A percentile compares a stretch with the other conserved stretches of the same genome.
Conservation (phyloP, 2,113 vertebrate species). For the Orthonyx spaldingii region DNA sequence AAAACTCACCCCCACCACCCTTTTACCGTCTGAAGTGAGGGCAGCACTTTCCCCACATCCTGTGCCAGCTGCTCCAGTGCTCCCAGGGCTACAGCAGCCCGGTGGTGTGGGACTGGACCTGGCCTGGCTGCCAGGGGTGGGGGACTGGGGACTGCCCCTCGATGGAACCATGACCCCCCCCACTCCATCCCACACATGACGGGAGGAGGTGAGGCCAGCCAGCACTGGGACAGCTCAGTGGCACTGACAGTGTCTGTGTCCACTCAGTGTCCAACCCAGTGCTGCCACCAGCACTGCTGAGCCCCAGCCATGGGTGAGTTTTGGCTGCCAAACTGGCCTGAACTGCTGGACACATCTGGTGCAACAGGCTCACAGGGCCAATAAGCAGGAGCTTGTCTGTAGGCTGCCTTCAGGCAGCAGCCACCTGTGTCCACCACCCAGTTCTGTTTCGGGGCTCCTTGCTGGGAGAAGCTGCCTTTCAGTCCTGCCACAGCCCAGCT, state of each 20-base stretch:
- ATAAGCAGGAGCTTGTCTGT: not conserved
- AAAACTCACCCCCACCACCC: not conserved
- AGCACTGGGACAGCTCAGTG: rapidly evolving
- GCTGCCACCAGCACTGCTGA: rapidly evolving
- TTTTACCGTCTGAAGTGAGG: not conserved
- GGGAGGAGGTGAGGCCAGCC: rapidly evolving
- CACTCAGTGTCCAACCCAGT: not conserved
- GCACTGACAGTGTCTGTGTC: not conserved
- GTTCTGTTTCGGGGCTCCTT: not conserved
- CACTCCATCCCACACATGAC: rapidly evolving
- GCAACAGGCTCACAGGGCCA: not conserved
- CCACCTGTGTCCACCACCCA: not conserved
- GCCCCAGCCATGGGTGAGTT: rapidly evolving
- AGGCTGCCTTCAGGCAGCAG: not conserved
- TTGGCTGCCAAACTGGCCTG: not conserved
- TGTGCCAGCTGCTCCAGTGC: not conserved
- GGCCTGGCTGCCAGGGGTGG: rapidly evolving
- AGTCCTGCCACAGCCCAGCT: not conserved
- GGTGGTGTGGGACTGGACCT: rapidly evolving
- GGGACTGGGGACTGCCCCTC: rapidly evolving
- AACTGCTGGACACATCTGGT: not conserved
- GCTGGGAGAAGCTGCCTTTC: rapidly evolving
- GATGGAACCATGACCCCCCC: rapidly evolving
- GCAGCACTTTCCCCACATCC: not conserved
- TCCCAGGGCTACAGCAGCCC: not conserved